phyloP scores from a whole-genome alignment of 1,140 invertebrate species.

The Meteorus sp. region DNA sequence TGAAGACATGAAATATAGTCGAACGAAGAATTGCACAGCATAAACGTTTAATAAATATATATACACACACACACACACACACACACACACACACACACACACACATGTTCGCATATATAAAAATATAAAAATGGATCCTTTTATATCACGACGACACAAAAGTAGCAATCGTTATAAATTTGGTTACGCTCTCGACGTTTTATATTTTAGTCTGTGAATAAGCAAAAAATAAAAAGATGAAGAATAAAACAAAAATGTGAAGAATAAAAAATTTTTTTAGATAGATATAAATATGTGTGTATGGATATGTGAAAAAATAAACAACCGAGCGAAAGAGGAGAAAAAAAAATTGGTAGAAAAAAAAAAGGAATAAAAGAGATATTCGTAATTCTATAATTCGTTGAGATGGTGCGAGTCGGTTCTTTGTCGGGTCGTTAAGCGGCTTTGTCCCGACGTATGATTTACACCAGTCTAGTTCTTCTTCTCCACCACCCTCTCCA shows the following conservation, averaged over 20 bases:
- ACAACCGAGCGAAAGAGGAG: not conserved
- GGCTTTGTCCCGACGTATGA: conserved; percentile 53
- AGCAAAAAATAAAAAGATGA: conserved; percentile 15
- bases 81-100: too few relatives aligned
- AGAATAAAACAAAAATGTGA: conserved; percentile 11
- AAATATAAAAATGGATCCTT: conserved; percentile 22
- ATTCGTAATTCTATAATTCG: conserved; percentile 56
- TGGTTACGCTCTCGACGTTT: conserved; percentile 26
- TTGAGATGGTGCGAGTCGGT: conserved; percentile 40
- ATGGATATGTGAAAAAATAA: conserved; percentile 5
- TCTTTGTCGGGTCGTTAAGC: conserved; percentile 59
- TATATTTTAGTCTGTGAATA: conserved; percentile 11
- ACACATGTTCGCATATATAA: too few relatives aligned
- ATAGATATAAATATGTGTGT: conserved; percentile 17
- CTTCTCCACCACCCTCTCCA: conserved; percentile 35
- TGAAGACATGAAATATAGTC: too few relatives aligned
- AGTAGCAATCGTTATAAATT: conserved; percentile 45
- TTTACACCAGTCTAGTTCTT: conserved; percentile 51
- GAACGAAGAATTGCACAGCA: too few relatives aligned
- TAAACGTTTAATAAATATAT: too few relatives aligned
- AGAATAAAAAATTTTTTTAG: conserved; percentile 12
- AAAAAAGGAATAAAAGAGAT: conserved; percentile 30
- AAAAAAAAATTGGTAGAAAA: conserved; percentile 21
- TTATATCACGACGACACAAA: conserved; percentile 31
- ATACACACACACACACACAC: too few relatives aligned